Evolutionary conservation across 2,888 invertebrate species (phyloP).

Genomic region (Adela reaumurella): DNA sequence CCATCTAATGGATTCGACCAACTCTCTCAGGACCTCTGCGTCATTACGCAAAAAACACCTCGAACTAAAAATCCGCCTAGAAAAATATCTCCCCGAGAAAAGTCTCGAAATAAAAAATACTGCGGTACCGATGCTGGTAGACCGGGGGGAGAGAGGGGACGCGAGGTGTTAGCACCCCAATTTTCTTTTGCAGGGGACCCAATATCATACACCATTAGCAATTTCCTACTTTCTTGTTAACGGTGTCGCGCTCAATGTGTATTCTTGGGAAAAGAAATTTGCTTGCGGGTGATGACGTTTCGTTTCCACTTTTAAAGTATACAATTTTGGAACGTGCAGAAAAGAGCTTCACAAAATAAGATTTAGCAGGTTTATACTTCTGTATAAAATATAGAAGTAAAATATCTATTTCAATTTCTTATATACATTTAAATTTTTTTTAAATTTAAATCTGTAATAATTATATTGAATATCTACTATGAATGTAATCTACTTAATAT

Average conservation of each 20-base stretch:
- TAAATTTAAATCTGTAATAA: too few species aligned
- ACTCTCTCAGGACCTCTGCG: constrained; percentile 48
- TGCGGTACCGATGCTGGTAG: constrained; percentile 22
- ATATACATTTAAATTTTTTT: too few species aligned
- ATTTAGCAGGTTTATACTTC: too few species aligned
- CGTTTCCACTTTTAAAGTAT: too few species aligned
- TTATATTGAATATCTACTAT: too few species aligned
- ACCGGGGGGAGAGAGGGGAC: too few species aligned
- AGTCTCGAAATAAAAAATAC: constrained; percentile 25
- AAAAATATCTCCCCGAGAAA: constrained; percentile 1
- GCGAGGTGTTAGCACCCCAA: constrained; percentile 47
- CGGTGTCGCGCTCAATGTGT: constrained; percentile 48
- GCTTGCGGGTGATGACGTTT: too few species aligned
- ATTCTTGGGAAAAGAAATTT: not conserved
- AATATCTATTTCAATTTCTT: too few species aligned
- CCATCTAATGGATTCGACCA: constrained; percentile 53
- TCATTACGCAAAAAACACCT: constrained; percentile 48
- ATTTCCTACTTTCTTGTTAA: constrained; percentile 53
- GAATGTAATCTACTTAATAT: too few species aligned
- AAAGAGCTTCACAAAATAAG: too few species aligned
- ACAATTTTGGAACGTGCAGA: too few species aligned
- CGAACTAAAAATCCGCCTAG: constrained; percentile 24
- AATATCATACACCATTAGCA: constrained; percentile 61
- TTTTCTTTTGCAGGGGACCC: constrained; percentile 53
- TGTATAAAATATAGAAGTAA: too few species aligned